Evolutionary conservation across 2,797 vertebrate genomes (phyloP).

Genomic region (Pygocentrus nattereri): DNA sequence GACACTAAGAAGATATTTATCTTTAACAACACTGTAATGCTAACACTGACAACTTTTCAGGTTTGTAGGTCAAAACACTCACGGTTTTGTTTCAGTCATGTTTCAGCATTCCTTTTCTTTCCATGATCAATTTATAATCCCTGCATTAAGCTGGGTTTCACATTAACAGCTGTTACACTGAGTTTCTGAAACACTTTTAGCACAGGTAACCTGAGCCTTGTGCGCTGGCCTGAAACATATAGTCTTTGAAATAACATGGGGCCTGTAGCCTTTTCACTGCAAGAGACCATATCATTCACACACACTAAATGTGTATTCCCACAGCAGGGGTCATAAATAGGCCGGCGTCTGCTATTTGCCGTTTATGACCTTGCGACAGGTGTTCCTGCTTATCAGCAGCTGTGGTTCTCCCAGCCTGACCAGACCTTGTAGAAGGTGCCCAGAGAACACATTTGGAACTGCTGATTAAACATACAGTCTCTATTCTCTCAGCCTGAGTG

Average conservation of each 20-base stretch:
- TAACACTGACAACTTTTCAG: too few relatives aligned
- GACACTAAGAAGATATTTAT: too few relatives aligned
- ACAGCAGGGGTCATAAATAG: background rate
- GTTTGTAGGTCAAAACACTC: too few relatives aligned
- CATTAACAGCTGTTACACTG: background rate
- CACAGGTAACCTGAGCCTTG: background rate
- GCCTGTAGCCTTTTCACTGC: background rate
- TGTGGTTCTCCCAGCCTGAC: conserved; percentile 10
- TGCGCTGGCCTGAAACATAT: background rate
- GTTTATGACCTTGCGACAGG: background rate
- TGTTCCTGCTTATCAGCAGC: conserved; percentile 29
- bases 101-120: too few relatives aligned
- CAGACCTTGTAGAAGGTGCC: conserved; percentile 1
- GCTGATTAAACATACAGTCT: background rate
- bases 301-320: background rate
- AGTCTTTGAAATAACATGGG: background rate
- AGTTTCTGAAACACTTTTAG: background rate
- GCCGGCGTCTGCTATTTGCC: background rate
- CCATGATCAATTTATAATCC: too few relatives aligned
- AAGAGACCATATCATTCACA: background rate
- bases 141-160: too few relatives aligned
- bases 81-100: too few relatives aligned
- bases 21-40: too few relatives aligned
- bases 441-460: background rate
- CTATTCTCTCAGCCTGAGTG: background rate